Evolutionary conservation across 2,797 vertebrate genomes (phyloP).

Genomic region (Smutsia gigantea): DNA sequence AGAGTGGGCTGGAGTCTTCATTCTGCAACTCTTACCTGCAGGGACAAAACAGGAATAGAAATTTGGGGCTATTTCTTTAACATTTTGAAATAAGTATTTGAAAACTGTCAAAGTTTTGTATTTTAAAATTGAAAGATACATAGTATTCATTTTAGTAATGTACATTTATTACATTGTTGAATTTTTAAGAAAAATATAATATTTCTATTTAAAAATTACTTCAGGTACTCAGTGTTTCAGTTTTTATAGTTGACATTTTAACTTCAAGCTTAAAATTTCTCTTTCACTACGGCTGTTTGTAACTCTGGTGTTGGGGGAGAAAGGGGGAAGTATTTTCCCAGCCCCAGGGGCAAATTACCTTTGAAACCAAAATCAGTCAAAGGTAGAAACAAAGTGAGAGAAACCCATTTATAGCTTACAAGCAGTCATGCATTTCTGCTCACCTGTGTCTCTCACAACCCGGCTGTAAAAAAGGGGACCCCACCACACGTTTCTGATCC

Average conservation of each 20-base stretch:
- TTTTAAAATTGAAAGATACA: conserved; percentile 3
- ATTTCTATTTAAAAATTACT: conserved; percentile 56
- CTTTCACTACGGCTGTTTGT: background rate
- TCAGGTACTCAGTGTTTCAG: background rate
- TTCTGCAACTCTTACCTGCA: background rate
- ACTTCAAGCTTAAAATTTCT: background rate
- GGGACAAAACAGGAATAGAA: background rate
- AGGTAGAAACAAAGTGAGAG: too few relatives aligned
- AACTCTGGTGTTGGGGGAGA: too few relatives aligned
- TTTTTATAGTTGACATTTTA: conserved; percentile 52
- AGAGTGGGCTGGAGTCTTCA: background rate
- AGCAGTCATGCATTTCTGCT: too few relatives aligned
- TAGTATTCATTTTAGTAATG: background rate
- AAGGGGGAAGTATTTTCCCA: too few relatives aligned
- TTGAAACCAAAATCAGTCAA: too few relatives aligned
- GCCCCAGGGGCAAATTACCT: too few relatives aligned
- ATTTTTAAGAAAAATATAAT: conserved; percentile 28
- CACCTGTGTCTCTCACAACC: too few relatives aligned
- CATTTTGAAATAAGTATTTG: background rate
- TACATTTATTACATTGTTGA: background rate
- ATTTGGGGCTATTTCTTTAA: background rate
- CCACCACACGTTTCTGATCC: too few relatives aligned
- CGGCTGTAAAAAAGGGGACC: too few relatives aligned
- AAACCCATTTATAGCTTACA: too few relatives aligned
- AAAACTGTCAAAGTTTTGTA: background rate